Evolutionary conservation across 2,113 vertebrate species (phyloP).

Genomic region (Oreochromis tanganicae): DNA sequence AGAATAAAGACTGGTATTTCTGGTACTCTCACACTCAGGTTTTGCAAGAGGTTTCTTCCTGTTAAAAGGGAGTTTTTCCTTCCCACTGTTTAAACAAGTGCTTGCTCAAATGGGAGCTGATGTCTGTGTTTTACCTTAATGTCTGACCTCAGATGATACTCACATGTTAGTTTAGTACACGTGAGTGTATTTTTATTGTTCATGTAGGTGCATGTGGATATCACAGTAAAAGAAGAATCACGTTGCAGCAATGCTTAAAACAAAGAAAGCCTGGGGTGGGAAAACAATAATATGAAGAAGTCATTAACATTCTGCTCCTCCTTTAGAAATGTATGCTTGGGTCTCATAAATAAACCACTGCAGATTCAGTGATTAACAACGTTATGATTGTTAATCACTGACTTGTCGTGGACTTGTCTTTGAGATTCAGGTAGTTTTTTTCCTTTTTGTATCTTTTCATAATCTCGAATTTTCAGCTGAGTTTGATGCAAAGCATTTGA

Average conservation of each 20-base stretch:
- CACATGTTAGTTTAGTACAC: neutral
- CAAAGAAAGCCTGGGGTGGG: neutral
- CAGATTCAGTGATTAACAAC: neutral
- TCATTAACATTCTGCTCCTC: neutral
- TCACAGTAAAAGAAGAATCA: slow-evolving; percentile 29
- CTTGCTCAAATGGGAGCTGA: neutral
- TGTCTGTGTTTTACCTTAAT: neutral
- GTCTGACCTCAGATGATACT: neutral
- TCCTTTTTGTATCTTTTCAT: neutral
- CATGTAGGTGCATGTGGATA: neutral
- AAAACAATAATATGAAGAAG: slow-evolving; percentile 8
- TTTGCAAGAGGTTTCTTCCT: accelerated
- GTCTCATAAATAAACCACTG: slow-evolving; percentile 30
- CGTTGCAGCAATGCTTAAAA: neutral
- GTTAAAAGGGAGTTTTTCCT: neutral
- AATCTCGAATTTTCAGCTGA: neutral
- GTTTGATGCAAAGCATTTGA: neutral
- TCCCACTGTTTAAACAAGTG: neutral
- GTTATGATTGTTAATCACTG: neutral
- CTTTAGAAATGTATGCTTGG: slow-evolving; percentile 15
- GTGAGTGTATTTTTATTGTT: neutral
- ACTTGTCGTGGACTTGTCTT: neutral
- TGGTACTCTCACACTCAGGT: neutral
- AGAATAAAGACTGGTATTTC: neutral
- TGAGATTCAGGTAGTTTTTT: neutral